Conservation (phyloP, 2,797 vertebrate species). For the Morus bassanus region DNA sequence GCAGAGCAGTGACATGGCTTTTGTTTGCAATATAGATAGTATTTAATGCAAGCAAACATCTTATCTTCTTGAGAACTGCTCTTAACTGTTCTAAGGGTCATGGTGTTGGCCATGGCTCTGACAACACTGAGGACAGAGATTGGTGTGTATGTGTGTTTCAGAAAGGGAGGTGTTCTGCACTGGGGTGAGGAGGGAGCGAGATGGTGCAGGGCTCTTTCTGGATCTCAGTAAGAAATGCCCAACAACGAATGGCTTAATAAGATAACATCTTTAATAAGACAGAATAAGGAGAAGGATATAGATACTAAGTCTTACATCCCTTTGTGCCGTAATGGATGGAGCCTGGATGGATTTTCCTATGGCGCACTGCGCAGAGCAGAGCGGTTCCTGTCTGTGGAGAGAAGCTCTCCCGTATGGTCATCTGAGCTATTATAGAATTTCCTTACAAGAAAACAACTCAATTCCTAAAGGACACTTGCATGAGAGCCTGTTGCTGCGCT, state of each 20-base stretch:
- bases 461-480: not conserved
- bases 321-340: not conserved
- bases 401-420: not conserved
- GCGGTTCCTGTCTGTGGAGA: not conserved
- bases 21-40: not conserved
- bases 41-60: not conserved
- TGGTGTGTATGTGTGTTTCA: not conserved
- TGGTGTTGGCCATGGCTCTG: not conserved
- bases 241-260: not conserved
- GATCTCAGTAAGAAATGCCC: not conserved
- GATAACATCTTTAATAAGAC: not conserved
- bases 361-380: accelerated
- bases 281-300: not conserved
- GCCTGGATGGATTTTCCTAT: not conserved
- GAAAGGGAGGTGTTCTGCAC: not conserved
- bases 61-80: not conserved
- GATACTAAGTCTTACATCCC: not conserved
- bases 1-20: not conserved
- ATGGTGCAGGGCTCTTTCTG: not conserved
- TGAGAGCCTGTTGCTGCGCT: not conserved
- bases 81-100: not conserved
- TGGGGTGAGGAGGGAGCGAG: not conserved
- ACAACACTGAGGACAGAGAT: no score
- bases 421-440: not conserved
- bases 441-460: not conserved